phyloP scores from a whole-genome alignment of 1,140 invertebrate species.

The Calliopsis andreniformis region DNA sequence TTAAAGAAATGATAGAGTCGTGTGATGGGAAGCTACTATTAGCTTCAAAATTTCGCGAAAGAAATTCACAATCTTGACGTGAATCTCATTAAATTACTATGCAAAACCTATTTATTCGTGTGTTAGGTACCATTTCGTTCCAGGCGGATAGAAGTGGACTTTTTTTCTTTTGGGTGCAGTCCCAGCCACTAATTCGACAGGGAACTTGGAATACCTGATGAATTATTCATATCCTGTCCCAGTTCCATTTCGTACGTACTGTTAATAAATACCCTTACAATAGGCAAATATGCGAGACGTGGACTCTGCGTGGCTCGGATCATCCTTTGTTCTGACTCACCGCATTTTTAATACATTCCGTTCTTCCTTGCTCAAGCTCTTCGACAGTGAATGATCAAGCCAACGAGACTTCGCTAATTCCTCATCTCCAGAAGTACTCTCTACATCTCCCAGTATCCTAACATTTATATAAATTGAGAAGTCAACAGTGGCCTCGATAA shows the following conservation, averaged over 20 bases:
- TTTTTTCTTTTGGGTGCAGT: neutral
- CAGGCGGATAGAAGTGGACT: neutral
- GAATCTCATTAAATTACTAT: too few relatives aligned
- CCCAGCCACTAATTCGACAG: neutral
- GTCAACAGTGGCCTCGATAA: conserved; percentile 58
- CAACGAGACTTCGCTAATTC: neutral
- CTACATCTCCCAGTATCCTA: neutral
- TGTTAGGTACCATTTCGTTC: too few relatives aligned
- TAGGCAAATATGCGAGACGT: conserved; percentile 3
- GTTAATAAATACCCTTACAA: conserved; percentile 31
- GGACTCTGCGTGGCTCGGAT: neutral
- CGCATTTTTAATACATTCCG: conserved; percentile 1
- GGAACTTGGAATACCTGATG: neutral
- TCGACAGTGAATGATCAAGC: too few relatives aligned
- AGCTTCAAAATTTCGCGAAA: too few relatives aligned
- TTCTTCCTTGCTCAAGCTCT: neutral
- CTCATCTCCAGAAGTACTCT: too few relatives aligned
- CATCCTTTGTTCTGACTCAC: conserved; percentile 18
- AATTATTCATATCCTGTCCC: conserved; percentile 18
- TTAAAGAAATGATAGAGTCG: too few relatives aligned
- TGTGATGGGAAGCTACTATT: too few relatives aligned
- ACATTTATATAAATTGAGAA: conserved; percentile 63
- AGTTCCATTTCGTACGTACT: conserved; percentile 29
- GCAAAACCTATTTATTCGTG: neutral
- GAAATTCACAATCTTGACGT: too few relatives aligned